Evolutionary conservation across 2,888 invertebrate genomes (phyloP), one percentile per base, ranked within the genome.

Genomic region (Drosophila birchii): DNA sequence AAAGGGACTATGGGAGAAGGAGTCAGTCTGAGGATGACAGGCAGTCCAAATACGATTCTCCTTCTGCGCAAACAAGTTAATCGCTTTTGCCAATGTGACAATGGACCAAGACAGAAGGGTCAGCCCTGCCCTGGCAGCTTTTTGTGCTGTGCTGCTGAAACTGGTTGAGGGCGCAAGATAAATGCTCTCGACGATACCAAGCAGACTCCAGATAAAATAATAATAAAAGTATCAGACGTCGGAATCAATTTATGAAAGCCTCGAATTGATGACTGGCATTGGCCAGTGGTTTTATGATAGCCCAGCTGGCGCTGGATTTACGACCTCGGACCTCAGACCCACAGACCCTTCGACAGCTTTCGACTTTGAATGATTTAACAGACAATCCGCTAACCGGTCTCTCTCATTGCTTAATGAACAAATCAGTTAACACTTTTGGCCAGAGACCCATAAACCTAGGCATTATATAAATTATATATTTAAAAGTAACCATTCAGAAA

Each of bases 31-130:
- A 14, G 36, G 12, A 34, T 11, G 32, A 32, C 32, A 32, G 12
- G 34, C 11, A 34, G 34, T 11, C 11, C 34, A 12, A 11, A 3
- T 32, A 14, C 5, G 49, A 38, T 44, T 53, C 66, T 67, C 47
- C 69, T 70, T 53, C 72, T 75, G 70, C 68, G 77, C 75, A 86
- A 83, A 83, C 83, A 86, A 83, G 79, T 84, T 83, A 83, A 86
- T 86, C 82, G 87, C 84, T 64, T 64, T 78, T 78, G 70, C 72
- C 71, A 77, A 77, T 69, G 73, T 69, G 66, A 60, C 62, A 55
- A 68, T 68, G 56, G 67, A 34, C 34, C 34, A 34, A 34, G 34
- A 12, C 18, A 5, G 18, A 41, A 41, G 41, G 41, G 23, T 45
- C 23, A 16, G 39, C 44, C 20, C 18, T 23, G 36, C 2, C 23